phyloP scores from a whole-genome alignment of 2,888 invertebrate genomes.

The Epirrita christyi region DNA sequence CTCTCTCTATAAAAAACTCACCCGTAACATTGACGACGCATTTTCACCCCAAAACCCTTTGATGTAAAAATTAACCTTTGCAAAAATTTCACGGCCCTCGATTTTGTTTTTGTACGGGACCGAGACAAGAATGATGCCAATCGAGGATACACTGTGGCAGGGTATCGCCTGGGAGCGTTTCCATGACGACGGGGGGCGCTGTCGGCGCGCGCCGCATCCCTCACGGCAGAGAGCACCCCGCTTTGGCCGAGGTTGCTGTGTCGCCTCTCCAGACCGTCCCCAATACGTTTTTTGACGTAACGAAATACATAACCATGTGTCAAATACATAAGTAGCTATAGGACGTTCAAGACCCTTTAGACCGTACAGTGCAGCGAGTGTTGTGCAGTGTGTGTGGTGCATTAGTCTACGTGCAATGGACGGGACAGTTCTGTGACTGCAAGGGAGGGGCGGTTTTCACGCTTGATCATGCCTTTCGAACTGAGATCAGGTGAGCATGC shows the following conservation, averaged over 20 bases:
- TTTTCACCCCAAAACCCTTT: slow-evolving; percentile 55
- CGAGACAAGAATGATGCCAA: slow-evolving; percentile 45
- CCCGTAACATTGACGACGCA: slow-evolving; percentile 49
- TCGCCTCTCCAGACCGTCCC: slow-evolving; percentile 55
- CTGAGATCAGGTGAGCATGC: slow-evolving; percentile 78
- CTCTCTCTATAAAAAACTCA: slow-evolving; percentile 39
- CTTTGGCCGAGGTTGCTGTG: slow-evolving; percentile 68
- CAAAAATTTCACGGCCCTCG: slow-evolving; percentile 69
- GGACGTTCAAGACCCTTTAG: slow-evolving; percentile 1
- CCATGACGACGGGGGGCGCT: slow-evolving; percentile 74
- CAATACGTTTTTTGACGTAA: slow-evolving; percentile 61
- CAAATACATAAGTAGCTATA: slow-evolving; percentile 12
- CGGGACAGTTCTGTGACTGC: slow-evolving; percentile 69
- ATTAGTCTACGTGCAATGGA: slow-evolving; percentile 67
- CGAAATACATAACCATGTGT: slow-evolving; percentile 58
- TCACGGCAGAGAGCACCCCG: slow-evolving; percentile 75
- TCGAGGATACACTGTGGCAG: slow-evolving; percentile 15
- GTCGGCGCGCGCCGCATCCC: slow-evolving; percentile 78
- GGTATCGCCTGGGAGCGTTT: slow-evolving; percentile 76
- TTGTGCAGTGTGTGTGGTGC: slow-evolving; percentile 66
- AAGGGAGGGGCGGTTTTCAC: slow-evolving; percentile 72
- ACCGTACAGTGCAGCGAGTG: slow-evolving; percentile 7
- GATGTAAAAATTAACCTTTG: slow-evolving; percentile 63
- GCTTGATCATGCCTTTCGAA: slow-evolving; percentile 80
- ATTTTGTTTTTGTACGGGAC: slow-evolving; percentile 80